Evolutionary conservation across 2,113 vertebrate species (phyloP).

Genomic region (Amphiprion ocellaris): DNA sequence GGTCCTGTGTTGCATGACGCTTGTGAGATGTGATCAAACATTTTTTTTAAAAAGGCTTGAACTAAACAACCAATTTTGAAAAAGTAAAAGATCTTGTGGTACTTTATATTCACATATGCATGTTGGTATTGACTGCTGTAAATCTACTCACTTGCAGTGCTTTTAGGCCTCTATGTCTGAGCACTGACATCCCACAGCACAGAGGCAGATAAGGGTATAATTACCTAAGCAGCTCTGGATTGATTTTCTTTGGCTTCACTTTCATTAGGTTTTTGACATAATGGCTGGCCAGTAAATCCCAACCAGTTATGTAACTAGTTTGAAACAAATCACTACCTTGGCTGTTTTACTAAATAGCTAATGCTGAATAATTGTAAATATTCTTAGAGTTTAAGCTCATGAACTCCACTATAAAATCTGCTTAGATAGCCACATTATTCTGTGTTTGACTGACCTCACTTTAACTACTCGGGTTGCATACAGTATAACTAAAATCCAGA

Average conservation of each 20-base stretch:
- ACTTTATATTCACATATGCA: background rate
- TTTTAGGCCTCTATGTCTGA: constrained; percentile 38
- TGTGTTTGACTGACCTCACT: too few relatives aligned
- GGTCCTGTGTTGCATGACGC: background rate
- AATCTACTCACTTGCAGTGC: constrained; percentile 37
- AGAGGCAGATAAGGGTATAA: constrained; percentile 38
- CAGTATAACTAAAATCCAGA: too few relatives aligned
- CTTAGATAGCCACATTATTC: too few relatives aligned
- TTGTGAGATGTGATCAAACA: background rate
- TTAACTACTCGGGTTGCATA: too few relatives aligned
- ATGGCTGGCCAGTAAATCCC: constrained; percentile 24
- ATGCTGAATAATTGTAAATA: background rate
- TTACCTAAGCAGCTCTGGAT: constrained; percentile 63
- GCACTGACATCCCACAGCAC: constrained; percentile 36
- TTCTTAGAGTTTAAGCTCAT: background rate
- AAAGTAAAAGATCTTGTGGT: background rate
- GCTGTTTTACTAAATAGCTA: background rate
- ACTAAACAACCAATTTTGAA: too few relatives aligned
- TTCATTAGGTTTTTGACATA: constrained; percentile 48
- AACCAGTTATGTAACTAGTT: constrained; percentile 4
- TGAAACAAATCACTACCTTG: constrained; percentile 11
- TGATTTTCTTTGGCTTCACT: constrained; percentile 63
- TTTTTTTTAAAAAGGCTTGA: too few relatives aligned
- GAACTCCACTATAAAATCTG: too few relatives aligned
- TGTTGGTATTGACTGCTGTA: constrained; percentile 41